phyloP scores from a whole-genome alignment of 2,797 vertebrate species.

The Myoxocephalus aenaeus region DNA sequence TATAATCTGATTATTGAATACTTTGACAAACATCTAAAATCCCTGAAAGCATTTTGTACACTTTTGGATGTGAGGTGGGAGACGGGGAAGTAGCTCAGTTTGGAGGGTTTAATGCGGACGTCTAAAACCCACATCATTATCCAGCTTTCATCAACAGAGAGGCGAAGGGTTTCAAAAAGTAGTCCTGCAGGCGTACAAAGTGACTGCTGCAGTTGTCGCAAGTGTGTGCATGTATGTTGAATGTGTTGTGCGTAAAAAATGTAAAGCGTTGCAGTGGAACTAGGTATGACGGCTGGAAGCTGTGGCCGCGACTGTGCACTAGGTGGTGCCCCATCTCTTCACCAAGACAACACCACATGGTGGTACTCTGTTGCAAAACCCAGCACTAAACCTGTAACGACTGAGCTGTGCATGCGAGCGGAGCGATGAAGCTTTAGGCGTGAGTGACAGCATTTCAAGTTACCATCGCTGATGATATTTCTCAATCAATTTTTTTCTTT shows the following conservation, averaged over 20 bases:
- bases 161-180: neutral
- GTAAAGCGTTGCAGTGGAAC: slow-evolving; percentile 14
- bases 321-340: slow-evolving; percentile 87
- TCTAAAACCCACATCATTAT: slow-evolving; percentile 28
- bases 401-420: slow-evolving; percentile 17
- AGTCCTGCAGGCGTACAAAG: neutral
- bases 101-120: slow-evolving; percentile 18
- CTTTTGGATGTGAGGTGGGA: slow-evolving; percentile 1
- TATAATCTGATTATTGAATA: slow-evolving; percentile 69
- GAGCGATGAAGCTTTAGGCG: slow-evolving; percentile 36
- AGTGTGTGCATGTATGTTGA: neutral
- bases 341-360: slow-evolving; percentile 42
- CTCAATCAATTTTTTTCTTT: neutral
- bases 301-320: slow-evolving; percentile 74
- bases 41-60: slow-evolving; percentile 5
- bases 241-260: slow-evolving; percentile 13
- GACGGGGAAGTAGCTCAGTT: neutral
- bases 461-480: slow-evolving; percentile 17
- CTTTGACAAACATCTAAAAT: slow-evolving; percentile 30
- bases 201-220: neutral
- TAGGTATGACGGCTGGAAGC: neutral
- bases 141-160: neutral
- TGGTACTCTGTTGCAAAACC: slow-evolving; percentile 25
- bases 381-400: slow-evolving; percentile 41
- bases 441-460: slow-evolving; percentile 22